Base-by-base conservation (phyloP, 2,888 invertebrate genomes). In the Syritta pipiens region DNA sequence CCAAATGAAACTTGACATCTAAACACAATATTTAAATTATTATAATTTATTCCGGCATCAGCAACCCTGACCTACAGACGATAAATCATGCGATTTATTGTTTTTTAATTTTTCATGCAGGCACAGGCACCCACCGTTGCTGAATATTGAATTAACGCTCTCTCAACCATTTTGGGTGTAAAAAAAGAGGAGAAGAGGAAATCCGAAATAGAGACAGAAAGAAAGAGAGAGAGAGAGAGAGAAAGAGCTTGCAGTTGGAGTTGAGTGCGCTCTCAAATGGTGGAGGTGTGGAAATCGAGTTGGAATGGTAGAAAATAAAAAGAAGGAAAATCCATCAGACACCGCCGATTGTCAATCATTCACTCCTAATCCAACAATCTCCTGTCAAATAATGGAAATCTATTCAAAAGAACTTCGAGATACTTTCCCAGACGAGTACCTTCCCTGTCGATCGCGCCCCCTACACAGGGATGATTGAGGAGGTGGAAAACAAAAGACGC, bases 51-150 rank as follows among this genome's bases (percentile, higher is more conserved):
- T 67, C 79, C 49, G 49, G 44, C 30, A 55, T 32, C 42, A 22
- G 68, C 67, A 82, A 81, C 82, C 82, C 82, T 82, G 82, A 82
- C 82, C 82, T 79, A 83, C 69, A 81, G 81, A 62, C 81, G 59
- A 74, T 81, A 81, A 82, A 82, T 81, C 81, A 81, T 60, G 59
- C 37, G 40, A 72, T 77, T 72, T 65, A 53, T 72, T 49, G 59
- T 72, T 72, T 57, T 32, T 19, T 35, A 53, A 46, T 49, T 60
- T 55, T 10, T 42, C 62, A 69, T 62, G 46, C 62, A 57, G 19
- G 48, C 55, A 44, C 55, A 49, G 40, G 57, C 40, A 51, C n/a
- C 32, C 9, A 3, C 37, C 17, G 37, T 14, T 37, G 37, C 19
- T 37, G 69, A 71, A 71, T 71, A 71, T 71, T 71, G 60, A 71